These are phyloP conservation scores for Rhadinocentrus ornatus DNA, from an alignment of 2,797 vertebrate genomes.

Conservation along the genomic window DNA sequence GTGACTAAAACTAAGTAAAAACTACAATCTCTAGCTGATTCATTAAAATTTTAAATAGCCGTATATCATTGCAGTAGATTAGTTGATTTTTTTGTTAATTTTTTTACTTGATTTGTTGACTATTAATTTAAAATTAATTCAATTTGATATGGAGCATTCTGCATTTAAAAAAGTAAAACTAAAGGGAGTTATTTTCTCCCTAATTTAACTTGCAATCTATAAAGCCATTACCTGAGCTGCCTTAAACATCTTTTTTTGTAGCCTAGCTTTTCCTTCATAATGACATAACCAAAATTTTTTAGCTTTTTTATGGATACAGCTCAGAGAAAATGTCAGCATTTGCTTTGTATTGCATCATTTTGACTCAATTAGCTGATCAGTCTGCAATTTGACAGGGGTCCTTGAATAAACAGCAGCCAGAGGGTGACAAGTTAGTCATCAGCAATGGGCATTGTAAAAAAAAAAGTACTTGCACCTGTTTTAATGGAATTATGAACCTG, in stretches of 20 bases:
- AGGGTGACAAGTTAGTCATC: not conserved
- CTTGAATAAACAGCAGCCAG: not conserved
- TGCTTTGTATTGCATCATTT: not conserved
- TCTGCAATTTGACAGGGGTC: not conserved
- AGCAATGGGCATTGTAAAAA: not conserved
- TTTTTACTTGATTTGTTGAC: no score
- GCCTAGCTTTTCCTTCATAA: not conserved
- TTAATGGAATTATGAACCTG: not conserved
- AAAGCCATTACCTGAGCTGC: not conserved
- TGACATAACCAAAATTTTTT: not conserved
- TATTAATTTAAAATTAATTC: no score
- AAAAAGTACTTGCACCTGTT: not conserved
- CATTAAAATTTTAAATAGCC: not conserved
- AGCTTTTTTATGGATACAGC: not conserved
- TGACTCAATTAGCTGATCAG: not conserved
- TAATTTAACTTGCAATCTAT: not conserved
- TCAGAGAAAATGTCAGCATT: not conserved
- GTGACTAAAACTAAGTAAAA: no score
- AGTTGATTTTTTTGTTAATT: no score
- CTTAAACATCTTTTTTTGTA: not conserved
- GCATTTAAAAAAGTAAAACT: no score
- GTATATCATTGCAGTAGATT: no score
- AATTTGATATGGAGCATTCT: no score
- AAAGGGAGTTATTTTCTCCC: not conserved
- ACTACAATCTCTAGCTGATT: not conserved